Conservation (phyloP, 1,140 invertebrate species). For the Glossosoma conforme region DNA sequence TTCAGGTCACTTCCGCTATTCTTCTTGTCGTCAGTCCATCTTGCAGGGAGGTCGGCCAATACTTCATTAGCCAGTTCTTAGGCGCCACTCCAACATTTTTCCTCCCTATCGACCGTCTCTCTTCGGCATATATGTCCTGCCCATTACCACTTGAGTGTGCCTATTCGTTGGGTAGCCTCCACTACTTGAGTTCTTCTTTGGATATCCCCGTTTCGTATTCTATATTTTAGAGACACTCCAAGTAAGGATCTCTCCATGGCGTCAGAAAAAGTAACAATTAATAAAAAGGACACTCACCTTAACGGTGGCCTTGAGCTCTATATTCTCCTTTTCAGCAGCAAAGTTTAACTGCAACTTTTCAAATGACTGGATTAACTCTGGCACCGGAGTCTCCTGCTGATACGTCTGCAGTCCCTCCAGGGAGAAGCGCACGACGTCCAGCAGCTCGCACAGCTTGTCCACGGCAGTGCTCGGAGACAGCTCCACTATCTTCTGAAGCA, state of each 20-base stretch:
- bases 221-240: not conserved
- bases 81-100: too few relatives aligned
- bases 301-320: conserved; percentile 34
- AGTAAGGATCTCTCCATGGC: not conserved
- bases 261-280: not conserved
- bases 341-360: conserved; percentile 36
- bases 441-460: conserved; percentile 37
- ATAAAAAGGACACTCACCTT: conserved; percentile 11
- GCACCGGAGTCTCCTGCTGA: conserved; percentile 36
- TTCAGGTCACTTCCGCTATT: too few relatives aligned
- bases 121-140: too few relatives aligned
- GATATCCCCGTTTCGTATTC: not conserved
- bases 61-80: too few relatives aligned
- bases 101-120: too few relatives aligned
- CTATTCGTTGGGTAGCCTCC: not conserved
- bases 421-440: conserved; percentile 38
- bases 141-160: too few relatives aligned
- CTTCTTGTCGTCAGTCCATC: too few relatives aligned
- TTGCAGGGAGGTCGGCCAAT: too few relatives aligned
- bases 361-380: conserved; percentile 35
- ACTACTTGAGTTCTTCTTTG: not conserved
- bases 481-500: conserved; percentile 37
- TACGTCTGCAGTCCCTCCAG: conserved; percentile 37
- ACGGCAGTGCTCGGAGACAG: conserved; percentile 39
- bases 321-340: conserved; percentile 33